Evolutionary conservation across 2,113 vertebrate genomes (phyloP).

Genomic region (Nerophis ophidion): DNA sequence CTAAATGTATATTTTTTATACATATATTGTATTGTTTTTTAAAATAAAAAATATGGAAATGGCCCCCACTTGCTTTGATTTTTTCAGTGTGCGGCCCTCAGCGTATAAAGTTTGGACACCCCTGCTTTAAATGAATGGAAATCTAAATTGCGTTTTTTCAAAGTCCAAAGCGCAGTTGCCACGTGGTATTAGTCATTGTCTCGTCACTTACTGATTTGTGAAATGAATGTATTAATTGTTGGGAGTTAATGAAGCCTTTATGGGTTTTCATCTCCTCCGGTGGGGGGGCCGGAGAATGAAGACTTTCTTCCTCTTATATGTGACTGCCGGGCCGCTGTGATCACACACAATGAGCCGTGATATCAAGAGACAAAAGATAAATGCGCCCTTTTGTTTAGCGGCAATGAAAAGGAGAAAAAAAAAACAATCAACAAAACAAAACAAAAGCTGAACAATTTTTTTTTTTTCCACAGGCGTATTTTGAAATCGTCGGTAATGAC

Average conservation of each 20-base stretch:
- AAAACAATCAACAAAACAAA: constrained; percentile 17
- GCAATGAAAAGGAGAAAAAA: constrained; percentile 2
- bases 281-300: constrained; percentile 19
- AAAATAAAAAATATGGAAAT: too few relatives aligned
- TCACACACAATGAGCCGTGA: constrained; percentile 38
- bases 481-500: not conserved
- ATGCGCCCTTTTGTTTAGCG: constrained; percentile 17
- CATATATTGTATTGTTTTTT: too few relatives aligned
- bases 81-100: too few relatives aligned
- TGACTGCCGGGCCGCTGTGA: constrained; percentile 29
- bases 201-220: constrained; percentile 24
- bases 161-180: not conserved
- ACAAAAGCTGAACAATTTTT: constrained; percentile 1
- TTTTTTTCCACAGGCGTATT: constrained; percentile 7
- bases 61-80: too few relatives aligned
- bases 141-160: not conserved
- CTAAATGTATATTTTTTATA: too few relatives aligned
- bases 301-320: constrained; percentile 15
- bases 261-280: constrained; percentile 10
- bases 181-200: constrained; percentile 4
- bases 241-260: constrained; percentile 20
- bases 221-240: constrained; percentile 33
- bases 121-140: not conserved
- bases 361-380: constrained; percentile 35
- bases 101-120: too few relatives aligned